A percentile compares a stretch with the other conserved stretches of the same genome.
These are phyloP conservation scores for Epizoanthus illoricatus DNA, from an alignment of 92 coral and sea anemone genomes.

Conservation along the genomic window DNA sequence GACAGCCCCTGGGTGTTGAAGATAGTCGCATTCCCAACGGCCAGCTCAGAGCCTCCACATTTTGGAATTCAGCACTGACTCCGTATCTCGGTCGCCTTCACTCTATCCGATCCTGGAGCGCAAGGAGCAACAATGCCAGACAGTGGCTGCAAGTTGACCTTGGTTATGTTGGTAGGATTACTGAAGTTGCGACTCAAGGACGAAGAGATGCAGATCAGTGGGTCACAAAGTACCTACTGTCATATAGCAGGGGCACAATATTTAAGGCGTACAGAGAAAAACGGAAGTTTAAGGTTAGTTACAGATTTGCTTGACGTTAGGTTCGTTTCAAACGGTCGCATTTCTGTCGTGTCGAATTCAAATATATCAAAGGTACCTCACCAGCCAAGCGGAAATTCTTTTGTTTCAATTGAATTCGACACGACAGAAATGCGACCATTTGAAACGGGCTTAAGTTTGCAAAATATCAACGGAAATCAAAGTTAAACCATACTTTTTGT, in stretches of 20 bases:
- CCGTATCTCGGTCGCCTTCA: conserved; percentile 72
- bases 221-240: conserved; percentile 77
- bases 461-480: too few species aligned
- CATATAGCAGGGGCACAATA: conserved; percentile 56
- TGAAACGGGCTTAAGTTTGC: too few species aligned
- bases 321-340: too few species aligned
- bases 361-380: too few species aligned
- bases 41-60: conserved; percentile 77
- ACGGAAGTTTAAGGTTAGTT: conserved; percentile 62
- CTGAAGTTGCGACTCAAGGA: conserved; percentile 86
- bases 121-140: conserved; percentile 61
- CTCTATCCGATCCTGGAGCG: conserved; percentile 74
- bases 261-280: conserved; percentile 72
- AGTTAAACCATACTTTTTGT: too few species aligned
- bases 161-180: conserved; percentile 59
- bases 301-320: not conserved
- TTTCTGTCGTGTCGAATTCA: too few species aligned
- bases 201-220: conserved; percentile 83
- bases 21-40: conserved; percentile 74
- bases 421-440: too few species aligned
- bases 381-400: too few species aligned
- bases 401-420: too few species aligned
- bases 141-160: conserved; percentile 83
- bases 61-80: conserved; percentile 64
- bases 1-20: conserved; percentile 79